A percentile compares a stretch with the other conserved stretches of the same genome.
These are phyloP conservation scores for Aethes cnicana DNA, from an alignment of 2,888 invertebrate species.

Conservation along the genomic window DNA sequence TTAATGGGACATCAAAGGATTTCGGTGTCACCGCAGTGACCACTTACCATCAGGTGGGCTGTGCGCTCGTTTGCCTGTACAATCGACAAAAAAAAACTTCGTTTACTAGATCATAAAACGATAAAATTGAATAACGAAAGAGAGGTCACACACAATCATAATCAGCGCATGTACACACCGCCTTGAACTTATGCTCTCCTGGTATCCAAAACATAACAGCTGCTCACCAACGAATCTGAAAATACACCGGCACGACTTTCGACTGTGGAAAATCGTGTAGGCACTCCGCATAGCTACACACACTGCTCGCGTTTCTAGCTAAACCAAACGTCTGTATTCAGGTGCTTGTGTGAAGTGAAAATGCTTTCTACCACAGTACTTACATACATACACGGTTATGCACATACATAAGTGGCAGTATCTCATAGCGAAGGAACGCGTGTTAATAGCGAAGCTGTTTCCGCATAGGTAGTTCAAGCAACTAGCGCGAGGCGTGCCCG, in stretches of 20 bases:
- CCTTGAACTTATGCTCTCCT: constrained; percentile 55
- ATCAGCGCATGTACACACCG: constrained; percentile 39
- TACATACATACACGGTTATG: constrained; percentile 45
- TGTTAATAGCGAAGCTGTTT: constrained; percentile 79
- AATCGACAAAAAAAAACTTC: neutral
- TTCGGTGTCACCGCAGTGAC: too few species aligned
- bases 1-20: too few species aligned
- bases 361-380: constrained; percentile 63
- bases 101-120: constrained; percentile 27
- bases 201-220: constrained; percentile 68
- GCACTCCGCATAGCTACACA: constrained; percentile 57
- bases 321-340: constrained; percentile 47
- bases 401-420: constrained; percentile 73
- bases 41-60: too few species aligned
- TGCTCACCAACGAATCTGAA: constrained; percentile 72
- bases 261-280: constrained; percentile 64
- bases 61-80: too few species aligned
- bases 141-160: constrained; percentile 28
- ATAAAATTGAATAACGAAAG: constrained; percentile 26
- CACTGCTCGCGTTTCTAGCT: constrained; percentile 52
- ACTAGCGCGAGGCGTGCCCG: constrained; percentile 72
- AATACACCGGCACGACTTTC: constrained; percentile 59
- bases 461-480: constrained; percentile 77
- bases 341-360: constrained; percentile 60
- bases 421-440: constrained; percentile 77